A percentile compares a stretch with the other conserved stretches of the same genome.
Evolutionary conservation across 1,140 invertebrate genomes (phyloP).

Genomic region (Temnothorax curvispinosus): DNA sequence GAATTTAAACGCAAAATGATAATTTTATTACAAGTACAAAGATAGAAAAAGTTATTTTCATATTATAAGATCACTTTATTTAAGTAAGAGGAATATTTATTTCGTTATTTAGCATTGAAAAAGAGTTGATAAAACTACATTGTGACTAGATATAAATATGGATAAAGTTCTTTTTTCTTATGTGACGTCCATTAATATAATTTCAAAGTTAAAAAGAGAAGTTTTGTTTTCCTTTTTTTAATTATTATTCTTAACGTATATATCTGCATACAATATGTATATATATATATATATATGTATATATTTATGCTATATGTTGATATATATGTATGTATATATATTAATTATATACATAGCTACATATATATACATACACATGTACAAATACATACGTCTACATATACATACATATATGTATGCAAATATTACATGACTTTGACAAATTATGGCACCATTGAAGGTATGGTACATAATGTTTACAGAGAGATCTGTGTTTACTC

Average conservation of each 20-base stretch:
- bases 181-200: constrained; percentile 53
- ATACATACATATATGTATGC: not conserved
- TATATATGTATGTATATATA: not conserved
- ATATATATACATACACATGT: not conserved
- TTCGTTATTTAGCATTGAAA: constrained; percentile 37
- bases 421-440: constrained; percentile 51
- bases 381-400: too few relatives aligned
- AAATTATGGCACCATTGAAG: constrained; percentile 44
- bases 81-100: constrained; percentile 41
- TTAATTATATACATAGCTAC: not conserved
- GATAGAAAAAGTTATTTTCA: constrained; percentile 49
- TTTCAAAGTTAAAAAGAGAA: constrained; percentile 16
- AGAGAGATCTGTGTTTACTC: constrained; percentile 2
- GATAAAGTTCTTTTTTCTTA: constrained; percentile 44
- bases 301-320: not conserved
- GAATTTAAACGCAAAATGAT: not conserved
- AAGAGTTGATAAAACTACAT: constrained; percentile 38
- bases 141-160: constrained; percentile 28
- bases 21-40: constrained; percentile 56
- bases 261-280: constrained; percentile 1
- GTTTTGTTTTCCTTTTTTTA: constrained; percentile 4
- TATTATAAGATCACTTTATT: constrained; percentile 31
- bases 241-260: constrained; percentile 28
- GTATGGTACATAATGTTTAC: constrained; percentile 46
- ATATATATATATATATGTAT: not conserved